A percentile compares a stretch with the other conserved stretches of the same genome.
phyloP scores from a whole-genome alignment of 2,113 vertebrate species.

The Furnarius figulus region DNA sequence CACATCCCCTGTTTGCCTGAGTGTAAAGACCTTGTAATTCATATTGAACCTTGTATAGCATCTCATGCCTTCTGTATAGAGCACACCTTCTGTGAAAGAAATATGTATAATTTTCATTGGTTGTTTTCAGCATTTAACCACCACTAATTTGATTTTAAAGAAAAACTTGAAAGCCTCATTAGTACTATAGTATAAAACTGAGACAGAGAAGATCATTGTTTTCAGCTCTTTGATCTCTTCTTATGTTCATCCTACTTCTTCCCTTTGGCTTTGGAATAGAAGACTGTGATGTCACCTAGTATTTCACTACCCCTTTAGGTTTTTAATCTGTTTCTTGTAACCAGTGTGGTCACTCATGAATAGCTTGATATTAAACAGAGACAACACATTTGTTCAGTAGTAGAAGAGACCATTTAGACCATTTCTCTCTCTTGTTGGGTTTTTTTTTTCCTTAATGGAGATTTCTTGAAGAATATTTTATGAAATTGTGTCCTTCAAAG shows the following conservation, averaged over 20 bases:
- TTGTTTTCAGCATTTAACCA: background rate
- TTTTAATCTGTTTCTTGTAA: background rate
- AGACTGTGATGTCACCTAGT: background rate
- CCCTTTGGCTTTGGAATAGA: background rate
- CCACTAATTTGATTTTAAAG: background rate
- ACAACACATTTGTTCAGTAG: background rate
- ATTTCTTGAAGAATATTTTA: background rate
- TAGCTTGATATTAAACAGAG: background rate
- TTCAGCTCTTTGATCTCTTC: background rate
- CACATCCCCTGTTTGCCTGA: background rate
- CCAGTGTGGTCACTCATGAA: background rate
- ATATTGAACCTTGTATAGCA: no score
- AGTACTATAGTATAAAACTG: background rate
- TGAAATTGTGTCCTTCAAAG: background rate
- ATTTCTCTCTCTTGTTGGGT: background rate
- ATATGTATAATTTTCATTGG: background rate
- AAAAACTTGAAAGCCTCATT: background rate
- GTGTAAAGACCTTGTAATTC: background rate
- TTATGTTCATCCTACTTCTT: background rate
- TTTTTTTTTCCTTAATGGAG: background rate
- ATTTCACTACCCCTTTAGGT: background rate
- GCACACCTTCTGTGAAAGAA: background rate
- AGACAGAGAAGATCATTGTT: fast-evolving
- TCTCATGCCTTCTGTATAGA: background rate
- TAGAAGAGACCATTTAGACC: background rate